A percentile compares a stretch with the other conserved stretches of the same genome.
phyloP scores from a whole-genome alignment of 2,888 invertebrate species.

The Sisyra nigra region DNA sequence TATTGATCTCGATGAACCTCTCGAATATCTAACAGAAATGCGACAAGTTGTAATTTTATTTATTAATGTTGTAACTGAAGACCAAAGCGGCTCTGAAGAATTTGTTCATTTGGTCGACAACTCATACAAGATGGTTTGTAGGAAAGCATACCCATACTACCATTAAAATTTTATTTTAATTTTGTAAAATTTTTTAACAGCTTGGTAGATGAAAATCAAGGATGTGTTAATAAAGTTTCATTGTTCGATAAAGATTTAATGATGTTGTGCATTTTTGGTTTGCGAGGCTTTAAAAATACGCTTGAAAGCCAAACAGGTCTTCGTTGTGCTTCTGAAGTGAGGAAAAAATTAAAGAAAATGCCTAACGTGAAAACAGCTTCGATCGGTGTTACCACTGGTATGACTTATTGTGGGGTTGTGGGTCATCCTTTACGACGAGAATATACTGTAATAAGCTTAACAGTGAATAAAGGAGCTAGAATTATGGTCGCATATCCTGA shows the following conservation, averaged over 20 bases:
- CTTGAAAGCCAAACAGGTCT: slow-evolving; percentile 50
- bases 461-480: slow-evolving; percentile 57
- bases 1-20: slow-evolving; percentile 46
- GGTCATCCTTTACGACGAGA: slow-evolving; percentile 54
- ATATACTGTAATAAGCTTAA: slow-evolving; percentile 55
- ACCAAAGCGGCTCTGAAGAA: slow-evolving; percentile 22
- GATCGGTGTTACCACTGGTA: slow-evolving; percentile 50
- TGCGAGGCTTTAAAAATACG: slow-evolving; percentile 55
- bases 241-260: slow-evolving; percentile 58
- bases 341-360: slow-evolving; percentile 28
- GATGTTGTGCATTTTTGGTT: slow-evolving; percentile 53
- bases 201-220: slow-evolving; percentile 32
- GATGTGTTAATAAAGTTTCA: slow-evolving; percentile 48
- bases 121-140: slow-evolving; percentile 32
- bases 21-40: slow-evolving; percentile 58
- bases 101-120: slow-evolving; percentile 33
- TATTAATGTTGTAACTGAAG: slow-evolving; percentile 36
- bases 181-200: slow-evolving; percentile 22
- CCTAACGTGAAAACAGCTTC: slow-evolving; percentile 35
- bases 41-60: slow-evolving; percentile 53
- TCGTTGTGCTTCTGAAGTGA: slow-evolving; percentile 40
- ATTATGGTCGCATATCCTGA: slow-evolving; percentile 43
- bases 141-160: slow-evolving; percentile 20
- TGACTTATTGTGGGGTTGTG: slow-evolving; percentile 58
- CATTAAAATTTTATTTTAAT: not conserved